phyloP scores from a whole-genome alignment of 2,888 invertebrate species.

The Cyaniris semiargus region DNA sequence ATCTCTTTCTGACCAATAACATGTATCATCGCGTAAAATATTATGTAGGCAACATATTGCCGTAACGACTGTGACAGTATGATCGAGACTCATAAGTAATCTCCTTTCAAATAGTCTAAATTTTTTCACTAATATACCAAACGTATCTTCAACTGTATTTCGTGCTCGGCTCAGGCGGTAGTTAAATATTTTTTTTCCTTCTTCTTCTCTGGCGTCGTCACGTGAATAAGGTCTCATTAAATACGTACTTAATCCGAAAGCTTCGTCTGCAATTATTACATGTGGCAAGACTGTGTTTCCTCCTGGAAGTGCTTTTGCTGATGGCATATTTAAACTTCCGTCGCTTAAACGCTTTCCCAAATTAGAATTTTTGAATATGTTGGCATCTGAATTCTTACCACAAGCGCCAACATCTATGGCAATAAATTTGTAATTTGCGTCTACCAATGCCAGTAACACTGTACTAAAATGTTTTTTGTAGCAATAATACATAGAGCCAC shows the following conservation, averaged over 20 bases:
- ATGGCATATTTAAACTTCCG: conserved; percentile 24
- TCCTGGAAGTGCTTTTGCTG: conserved; percentile 17
- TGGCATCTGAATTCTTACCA: conserved; percentile 29
- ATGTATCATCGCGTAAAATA: conserved; percentile 28
- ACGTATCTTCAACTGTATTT: conserved; percentile 37
- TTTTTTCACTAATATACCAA: conserved; percentile 35
- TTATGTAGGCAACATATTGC: conserved; percentile 29
- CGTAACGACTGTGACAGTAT: conserved; percentile 10
- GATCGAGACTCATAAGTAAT: no score
- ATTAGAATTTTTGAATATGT: conserved; percentile 27
- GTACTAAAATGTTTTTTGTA: conserved; percentile 28
- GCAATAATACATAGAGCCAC: conserved; percentile 26
- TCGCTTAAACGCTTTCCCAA: conserved; percentile 14
- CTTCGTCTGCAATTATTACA: conserved; percentile 29
- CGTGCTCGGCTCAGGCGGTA: conserved; percentile 39
- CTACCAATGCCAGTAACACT: conserved; percentile 24
- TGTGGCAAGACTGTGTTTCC: conserved; percentile 8
- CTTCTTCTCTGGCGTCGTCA: conserved; percentile 30
- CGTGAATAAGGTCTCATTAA: conserved; percentile 37
- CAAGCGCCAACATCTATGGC: conserved; percentile 26
- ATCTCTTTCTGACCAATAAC: conserved; percentile 23
- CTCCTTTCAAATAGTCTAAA: conserved; percentile 29
- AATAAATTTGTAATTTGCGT: conserved; percentile 27
- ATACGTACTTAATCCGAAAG: conserved; percentile 35
- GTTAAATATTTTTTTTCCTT: conserved; percentile 38